A percentile compares a stretch with the other conserved stretches of the same genome.
These are phyloP conservation scores for Enteromius fasciolatus DNA, from an alignment of 2,797 vertebrate genomes.

Conservation along the genomic window DNA sequence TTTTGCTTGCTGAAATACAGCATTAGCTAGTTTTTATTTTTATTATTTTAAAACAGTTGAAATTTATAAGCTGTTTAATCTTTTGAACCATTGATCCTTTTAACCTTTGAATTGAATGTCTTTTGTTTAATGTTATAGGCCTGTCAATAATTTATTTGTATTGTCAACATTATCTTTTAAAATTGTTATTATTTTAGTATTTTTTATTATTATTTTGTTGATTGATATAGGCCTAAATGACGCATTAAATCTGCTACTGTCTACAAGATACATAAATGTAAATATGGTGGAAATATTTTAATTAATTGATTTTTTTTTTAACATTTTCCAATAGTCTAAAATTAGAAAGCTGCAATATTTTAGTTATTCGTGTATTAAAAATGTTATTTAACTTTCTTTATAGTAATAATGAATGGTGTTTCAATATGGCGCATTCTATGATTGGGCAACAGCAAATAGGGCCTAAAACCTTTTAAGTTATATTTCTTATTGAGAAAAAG, in stretches of 20 bases:
- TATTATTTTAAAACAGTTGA: background rate
- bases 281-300: too few species aligned
- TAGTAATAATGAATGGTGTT: too few species aligned
- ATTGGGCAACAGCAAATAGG: background rate
- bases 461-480: background rate
- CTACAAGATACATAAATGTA: too few species aligned
- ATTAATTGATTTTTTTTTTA: too few species aligned
- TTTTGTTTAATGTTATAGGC: background rate
- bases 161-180: background rate
- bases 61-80: too few species aligned
- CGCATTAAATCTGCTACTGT: too few species aligned
- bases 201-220: background rate
- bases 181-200: background rate
- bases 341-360: too few species aligned
- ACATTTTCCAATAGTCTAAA: too few species aligned
- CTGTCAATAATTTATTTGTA: background rate
- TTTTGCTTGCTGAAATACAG: background rate
- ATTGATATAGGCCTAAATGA: background rate
- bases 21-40: background rate
- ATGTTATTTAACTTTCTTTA: too few species aligned
- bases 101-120: too few species aligned
- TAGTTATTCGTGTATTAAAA: too few species aligned
- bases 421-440: background rate
- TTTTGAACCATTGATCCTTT: too few species aligned
- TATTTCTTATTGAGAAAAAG: background rate